Evolutionary conservation across 1,140 invertebrate species (phyloP).

Genomic region (Lasaia peninsularis): DNA sequence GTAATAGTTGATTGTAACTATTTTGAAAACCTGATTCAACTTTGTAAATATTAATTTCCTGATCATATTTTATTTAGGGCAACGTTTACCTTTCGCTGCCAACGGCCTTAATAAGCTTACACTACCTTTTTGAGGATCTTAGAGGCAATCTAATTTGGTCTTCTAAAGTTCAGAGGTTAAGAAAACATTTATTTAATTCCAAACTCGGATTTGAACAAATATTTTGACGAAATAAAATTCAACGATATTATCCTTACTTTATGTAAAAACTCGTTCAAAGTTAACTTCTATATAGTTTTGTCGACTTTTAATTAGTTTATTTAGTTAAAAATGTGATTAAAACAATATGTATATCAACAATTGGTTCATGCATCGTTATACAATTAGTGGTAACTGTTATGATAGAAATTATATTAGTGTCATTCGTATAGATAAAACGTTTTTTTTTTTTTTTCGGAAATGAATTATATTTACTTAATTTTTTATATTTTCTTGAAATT

Average conservation of each 20-base stretch:
- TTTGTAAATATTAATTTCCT: slow-evolving; percentile 1
- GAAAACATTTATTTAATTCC: slow-evolving; percentile 15
- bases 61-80: not conserved
- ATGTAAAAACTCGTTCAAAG: too few relatives aligned
- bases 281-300: too few relatives aligned
- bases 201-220: not conserved
- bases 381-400: too few relatives aligned
- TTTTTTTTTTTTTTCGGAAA: too few relatives aligned
- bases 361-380: too few relatives aligned
- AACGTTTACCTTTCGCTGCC: slow-evolving; percentile 10
- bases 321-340: too few relatives aligned
- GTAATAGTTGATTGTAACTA: not conserved
- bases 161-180: slow-evolving; percentile 16
- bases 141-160: slow-evolving; percentile 24
- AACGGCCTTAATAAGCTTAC: slow-evolving; percentile 19
- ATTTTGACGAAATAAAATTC: not conserved
- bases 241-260: not conserved
- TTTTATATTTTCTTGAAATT: too few relatives aligned
- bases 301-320: too few relatives aligned
- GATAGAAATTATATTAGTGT: too few relatives aligned
- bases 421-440: too few relatives aligned
- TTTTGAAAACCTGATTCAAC: not conserved
- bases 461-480: too few relatives aligned
- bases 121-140: slow-evolving; percentile 24
- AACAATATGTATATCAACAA: too few relatives aligned